phyloP scores from a whole-genome alignment of 2,888 invertebrate genomes.

The Nasonovia ribisnigri region DNA sequence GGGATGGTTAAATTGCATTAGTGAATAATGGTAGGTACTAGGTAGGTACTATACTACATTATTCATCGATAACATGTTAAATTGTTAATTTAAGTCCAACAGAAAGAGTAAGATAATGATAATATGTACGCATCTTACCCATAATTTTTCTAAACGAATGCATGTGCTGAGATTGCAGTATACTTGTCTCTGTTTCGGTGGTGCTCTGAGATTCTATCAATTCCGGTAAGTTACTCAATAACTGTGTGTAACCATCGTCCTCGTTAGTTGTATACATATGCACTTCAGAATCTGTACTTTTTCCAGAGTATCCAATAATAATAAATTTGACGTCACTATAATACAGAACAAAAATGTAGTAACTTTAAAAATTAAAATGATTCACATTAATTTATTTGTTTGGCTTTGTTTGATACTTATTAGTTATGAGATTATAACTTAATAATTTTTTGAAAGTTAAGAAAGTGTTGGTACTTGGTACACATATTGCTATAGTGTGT shows the following conservation, averaged over 20 bases:
- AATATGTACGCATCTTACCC: background rate
- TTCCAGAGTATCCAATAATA: constrained; percentile 28
- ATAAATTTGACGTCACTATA: constrained; percentile 34
- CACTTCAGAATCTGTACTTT: background rate
- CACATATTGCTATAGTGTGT: background rate
- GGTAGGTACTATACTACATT: too few relatives aligned
- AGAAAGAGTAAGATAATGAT: too few relatives aligned
- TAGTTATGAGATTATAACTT: background rate
- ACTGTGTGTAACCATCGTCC: background rate
- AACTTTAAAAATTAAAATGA: background rate
- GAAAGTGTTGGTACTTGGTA: background rate
- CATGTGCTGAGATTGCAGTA: background rate
- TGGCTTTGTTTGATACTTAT: background rate
- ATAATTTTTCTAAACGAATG: constrained; percentile 28
- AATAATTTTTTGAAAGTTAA: background rate
- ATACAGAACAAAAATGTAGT: background rate
- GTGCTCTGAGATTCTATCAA: background rate
- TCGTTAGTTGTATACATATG: background rate
- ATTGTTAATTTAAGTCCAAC: background rate
- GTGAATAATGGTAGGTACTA: too few relatives aligned
- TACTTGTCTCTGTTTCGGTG: background rate
- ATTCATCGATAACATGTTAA: background rate
- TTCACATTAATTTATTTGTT: background rate
- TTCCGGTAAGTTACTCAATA: background rate
- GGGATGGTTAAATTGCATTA: background rate